Evolutionary conservation across 1,140 invertebrate species (phyloP).

Genomic region (Drosophila nikananu): DNA sequence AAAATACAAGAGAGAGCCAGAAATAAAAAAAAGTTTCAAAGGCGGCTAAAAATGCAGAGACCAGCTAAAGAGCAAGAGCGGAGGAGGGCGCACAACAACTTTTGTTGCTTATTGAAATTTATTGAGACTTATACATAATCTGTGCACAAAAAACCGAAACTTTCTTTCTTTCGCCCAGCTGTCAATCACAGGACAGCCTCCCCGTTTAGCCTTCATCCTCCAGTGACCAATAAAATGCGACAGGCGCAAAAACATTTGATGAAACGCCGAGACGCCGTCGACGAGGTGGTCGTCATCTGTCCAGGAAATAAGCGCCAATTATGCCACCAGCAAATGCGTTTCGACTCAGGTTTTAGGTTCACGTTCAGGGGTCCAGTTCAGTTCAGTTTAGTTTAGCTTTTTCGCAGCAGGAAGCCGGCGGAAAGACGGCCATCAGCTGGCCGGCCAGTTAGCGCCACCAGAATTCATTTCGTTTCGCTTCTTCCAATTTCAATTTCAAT

Average conservation of each 20-base stretch:
- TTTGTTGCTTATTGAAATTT: slow-evolving; percentile 82
- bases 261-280: slow-evolving; percentile 62
- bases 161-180: slow-evolving; percentile 55
- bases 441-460: slow-evolving; percentile 70
- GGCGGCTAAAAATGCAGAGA: slow-evolving; percentile 17
- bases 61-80: not conserved
- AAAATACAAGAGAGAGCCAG: slow-evolving; percentile 31
- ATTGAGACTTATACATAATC: slow-evolving; percentile 83
- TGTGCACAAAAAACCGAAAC: slow-evolving; percentile 47
- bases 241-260: slow-evolving; percentile 75
- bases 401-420: slow-evolving; percentile 74
- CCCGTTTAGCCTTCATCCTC: slow-evolving; percentile 47
- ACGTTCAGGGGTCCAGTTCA: not conserved
- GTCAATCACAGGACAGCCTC: slow-evolving; percentile 67
- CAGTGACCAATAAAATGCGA: slow-evolving; percentile 79
- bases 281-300: slow-evolving; percentile 65
- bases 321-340: slow-evolving; percentile 82
- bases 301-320: slow-evolving; percentile 84
- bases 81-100: slow-evolving; percentile 17
- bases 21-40: slow-evolving; percentile 52
- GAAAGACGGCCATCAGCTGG: slow-evolving; percentile 50
- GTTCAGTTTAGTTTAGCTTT: slow-evolving; percentile 26
- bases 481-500: slow-evolving; percentile 81
- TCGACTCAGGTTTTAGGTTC: slow-evolving; percentile 42
- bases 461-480: slow-evolving; percentile 81